phyloP scores from a whole-genome alignment of 2,113 vertebrate genomes.

The Epinephelus lanceolatus region DNA sequence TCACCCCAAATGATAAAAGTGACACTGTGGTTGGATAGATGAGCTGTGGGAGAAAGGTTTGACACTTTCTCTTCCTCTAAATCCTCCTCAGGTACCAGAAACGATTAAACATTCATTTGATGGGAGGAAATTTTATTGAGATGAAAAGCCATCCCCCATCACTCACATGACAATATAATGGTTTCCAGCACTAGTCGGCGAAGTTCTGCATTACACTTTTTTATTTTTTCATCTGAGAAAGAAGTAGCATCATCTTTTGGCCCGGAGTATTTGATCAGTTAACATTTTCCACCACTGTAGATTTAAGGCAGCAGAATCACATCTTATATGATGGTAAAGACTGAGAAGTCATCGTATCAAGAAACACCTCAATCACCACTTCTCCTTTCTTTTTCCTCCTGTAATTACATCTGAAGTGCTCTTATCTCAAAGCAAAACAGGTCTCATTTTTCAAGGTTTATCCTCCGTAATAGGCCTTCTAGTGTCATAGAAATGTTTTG shows the following conservation, averaged over 20 bases:
- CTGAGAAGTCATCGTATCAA: neutral
- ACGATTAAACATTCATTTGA: conserved; percentile 38
- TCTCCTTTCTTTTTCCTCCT: neutral
- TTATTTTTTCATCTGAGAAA: conserved; percentile 17
- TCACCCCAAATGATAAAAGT: conserved; percentile 44
- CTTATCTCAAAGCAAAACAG: conserved; percentile 1
- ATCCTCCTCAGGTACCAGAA: conserved; percentile 33
- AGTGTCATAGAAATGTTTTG: conserved; percentile 3
- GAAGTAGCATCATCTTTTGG: neutral
- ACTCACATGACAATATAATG: conserved; percentile 29
- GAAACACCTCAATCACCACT: neutral
- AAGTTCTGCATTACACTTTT: neutral
- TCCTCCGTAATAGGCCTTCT: neutral
- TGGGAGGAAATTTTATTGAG: conserved; percentile 41
- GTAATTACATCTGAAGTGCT: neutral
- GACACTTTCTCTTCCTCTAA: conserved; percentile 7
- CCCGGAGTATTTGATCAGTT: neutral
- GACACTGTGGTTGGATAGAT: conserved; percentile 37
- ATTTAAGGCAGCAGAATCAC: neutral
- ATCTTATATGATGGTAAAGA: neutral
- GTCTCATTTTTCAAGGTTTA: neutral
- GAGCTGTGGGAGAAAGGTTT: neutral
- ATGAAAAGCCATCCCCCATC: conserved; percentile 42
- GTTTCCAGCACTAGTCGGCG: neutral
- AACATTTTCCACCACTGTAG: neutral